Conservation (phyloP, 2,888 invertebrate species). For the Corbicula japonica region DNA sequence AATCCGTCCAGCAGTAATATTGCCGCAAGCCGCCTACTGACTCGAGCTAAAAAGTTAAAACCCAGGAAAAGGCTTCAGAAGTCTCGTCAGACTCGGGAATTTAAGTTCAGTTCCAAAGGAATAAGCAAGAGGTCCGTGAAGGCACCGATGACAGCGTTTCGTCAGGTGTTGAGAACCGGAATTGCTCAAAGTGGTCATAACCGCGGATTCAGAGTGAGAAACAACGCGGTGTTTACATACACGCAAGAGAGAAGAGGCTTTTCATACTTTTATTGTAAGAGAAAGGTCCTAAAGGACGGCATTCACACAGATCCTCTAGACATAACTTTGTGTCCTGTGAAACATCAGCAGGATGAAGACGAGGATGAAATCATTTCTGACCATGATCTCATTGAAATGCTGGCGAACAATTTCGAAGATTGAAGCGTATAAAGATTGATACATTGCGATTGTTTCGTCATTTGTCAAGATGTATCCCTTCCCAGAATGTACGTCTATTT, state of each 20-base stretch:
- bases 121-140: constrained; percentile 33
- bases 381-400: not conserved
- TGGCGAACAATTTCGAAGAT: not conserved
- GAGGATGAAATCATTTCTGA: too few relatives aligned
- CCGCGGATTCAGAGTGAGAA: not conserved
- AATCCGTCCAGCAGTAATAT: too few relatives aligned
- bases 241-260: not conserved
- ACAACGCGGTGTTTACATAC: not conserved
- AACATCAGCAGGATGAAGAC: not conserved
- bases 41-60: not conserved
- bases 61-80: not conserved
- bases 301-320: not conserved
- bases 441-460: too few relatives aligned
- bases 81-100: not conserved
- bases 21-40: constrained; percentile 15
- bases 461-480: too few relatives aligned
- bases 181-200: not conserved
- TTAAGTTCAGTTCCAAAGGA: constrained; percentile 52
- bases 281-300: not conserved
- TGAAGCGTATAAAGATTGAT: too few relatives aligned
- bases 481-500: too few relatives aligned
- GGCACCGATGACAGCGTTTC: constrained; percentile 44
- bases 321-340: not conserved
- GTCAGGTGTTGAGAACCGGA: not conserved
- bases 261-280: constrained; percentile 1